A percentile compares a stretch with the other conserved stretches of the same genome.
Conservation (phyloP, 2,888 invertebrate genomes). For the Nematopogon swammerdamellus region DNA sequence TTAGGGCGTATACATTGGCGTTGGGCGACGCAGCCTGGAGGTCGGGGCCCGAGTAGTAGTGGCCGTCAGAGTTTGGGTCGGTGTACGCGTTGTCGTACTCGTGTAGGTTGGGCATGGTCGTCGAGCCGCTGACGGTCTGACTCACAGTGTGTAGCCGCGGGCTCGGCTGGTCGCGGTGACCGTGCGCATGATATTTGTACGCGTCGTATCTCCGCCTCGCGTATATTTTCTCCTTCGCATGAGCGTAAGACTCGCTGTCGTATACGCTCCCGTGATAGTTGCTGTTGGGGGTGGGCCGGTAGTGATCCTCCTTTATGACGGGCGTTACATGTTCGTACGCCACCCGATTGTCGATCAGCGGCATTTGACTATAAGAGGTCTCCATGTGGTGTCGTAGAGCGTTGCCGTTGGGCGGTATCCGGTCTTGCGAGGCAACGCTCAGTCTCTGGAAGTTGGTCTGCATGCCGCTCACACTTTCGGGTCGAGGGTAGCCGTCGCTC, state of each 20-base stretch:
- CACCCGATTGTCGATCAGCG: slow-evolving; percentile 27
- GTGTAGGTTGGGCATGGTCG: slow-evolving; percentile 49
- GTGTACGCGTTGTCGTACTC: slow-evolving; percentile 31
- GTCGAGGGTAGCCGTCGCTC: slow-evolving; percentile 25
- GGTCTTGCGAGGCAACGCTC: slow-evolving; percentile 38
- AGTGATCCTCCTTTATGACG: slow-evolving; percentile 29
- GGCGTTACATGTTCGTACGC: slow-evolving; percentile 33
- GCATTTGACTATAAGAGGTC: slow-evolving; percentile 25
- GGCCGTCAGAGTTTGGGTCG: slow-evolving; percentile 24
- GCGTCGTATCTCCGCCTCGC: slow-evolving; percentile 38
- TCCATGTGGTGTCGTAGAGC: slow-evolving; percentile 30
- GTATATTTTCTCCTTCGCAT: slow-evolving; percentile 42
- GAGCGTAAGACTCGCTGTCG: slow-evolving; percentile 33
- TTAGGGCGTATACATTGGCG: slow-evolving; percentile 35
- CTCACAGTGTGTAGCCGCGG: slow-evolving; percentile 43
- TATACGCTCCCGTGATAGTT: slow-evolving; percentile 41
- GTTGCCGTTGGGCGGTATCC: slow-evolving; percentile 33
- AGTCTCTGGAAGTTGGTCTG: slow-evolving; percentile 37
- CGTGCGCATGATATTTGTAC: slow-evolving; percentile 40
- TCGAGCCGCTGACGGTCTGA: slow-evolving; percentile 41
- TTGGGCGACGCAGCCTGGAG: slow-evolving; percentile 32
- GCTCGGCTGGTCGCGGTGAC: slow-evolving; percentile 29
- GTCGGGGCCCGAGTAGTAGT: slow-evolving; percentile 27
- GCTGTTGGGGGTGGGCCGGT: slow-evolving; percentile 23
- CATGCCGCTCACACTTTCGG: slow-evolving; percentile 26